A percentile compares a stretch with the other conserved stretches of the same genome.
Evolutionary conservation across 2,113 vertebrate genomes (phyloP).

Genomic region (Megalops atlanticus): DNA sequence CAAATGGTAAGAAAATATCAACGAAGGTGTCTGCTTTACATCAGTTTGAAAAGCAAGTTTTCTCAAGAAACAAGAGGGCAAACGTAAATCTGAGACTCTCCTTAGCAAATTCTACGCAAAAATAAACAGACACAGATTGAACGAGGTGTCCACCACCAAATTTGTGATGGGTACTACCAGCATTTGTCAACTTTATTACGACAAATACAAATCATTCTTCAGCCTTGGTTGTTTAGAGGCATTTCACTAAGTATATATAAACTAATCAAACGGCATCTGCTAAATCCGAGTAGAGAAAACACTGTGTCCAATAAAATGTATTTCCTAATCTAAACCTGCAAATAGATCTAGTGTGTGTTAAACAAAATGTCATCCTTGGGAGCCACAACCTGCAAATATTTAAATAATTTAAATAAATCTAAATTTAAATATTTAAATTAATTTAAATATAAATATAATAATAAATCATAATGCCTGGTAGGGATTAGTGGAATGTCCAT

Average conservation of each 20-base stretch:
- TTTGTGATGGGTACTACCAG: conserved; percentile 40
- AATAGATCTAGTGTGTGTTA: too few species aligned
- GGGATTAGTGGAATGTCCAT: too few species aligned
- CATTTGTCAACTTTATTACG: neutral
- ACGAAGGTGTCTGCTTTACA: conserved; percentile 62
- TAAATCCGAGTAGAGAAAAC: neutral
- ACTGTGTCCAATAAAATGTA: too few species aligned
- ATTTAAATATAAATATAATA: too few species aligned
- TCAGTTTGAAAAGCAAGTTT: conserved; percentile 59
- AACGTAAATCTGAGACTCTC: conserved; percentile 64
- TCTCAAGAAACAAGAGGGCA: conserved; percentile 53
- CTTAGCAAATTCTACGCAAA: conserved; percentile 40
- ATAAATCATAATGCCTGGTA: too few species aligned
- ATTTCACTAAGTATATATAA: neutral
- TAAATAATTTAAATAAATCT: too few species aligned
- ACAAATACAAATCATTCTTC: conserved; percentile 2
- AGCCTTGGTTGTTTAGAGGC: neutral
- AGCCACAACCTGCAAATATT: too few species aligned
- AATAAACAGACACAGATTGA: conserved; percentile 43
- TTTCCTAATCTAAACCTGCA: too few species aligned
- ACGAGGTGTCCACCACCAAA: conserved; percentile 57
- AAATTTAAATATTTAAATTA: too few species aligned
- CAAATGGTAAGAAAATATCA: conserved; percentile 57
- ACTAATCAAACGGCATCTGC: neutral
- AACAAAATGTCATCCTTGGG: too few species aligned